Percentiles rank a stretch among this genome's conserved stretches.
Conservation (phyloP, 2,888 invertebrate genomes). For the Campaea margaritaria region DNA sequence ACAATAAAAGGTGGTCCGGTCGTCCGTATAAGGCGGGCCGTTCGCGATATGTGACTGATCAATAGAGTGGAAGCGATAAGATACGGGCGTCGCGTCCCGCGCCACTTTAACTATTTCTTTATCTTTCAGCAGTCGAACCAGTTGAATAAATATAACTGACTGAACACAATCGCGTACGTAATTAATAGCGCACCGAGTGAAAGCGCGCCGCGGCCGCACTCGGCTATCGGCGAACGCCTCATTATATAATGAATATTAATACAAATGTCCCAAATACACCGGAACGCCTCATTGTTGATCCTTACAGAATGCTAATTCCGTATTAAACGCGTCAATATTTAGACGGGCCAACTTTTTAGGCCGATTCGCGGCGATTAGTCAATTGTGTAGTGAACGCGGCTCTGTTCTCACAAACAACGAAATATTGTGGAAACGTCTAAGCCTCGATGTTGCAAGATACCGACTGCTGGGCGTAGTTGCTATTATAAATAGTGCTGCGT, state of each 20-base stretch:
- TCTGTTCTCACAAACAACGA: slow-evolving; percentile 50
- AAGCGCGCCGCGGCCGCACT: slow-evolving; percentile 68
- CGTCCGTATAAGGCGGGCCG: slow-evolving; percentile 80
- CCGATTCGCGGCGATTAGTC: slow-evolving; percentile 48
- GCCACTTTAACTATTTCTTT: slow-evolving; percentile 77
- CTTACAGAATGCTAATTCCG: slow-evolving; percentile 47
- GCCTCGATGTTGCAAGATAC: slow-evolving; percentile 45
- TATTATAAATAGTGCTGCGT: slow-evolving; percentile 44
- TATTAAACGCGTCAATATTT: slow-evolving; percentile 53
- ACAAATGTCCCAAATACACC: slow-evolving; percentile 76
- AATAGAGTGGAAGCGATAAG: slow-evolving; percentile 81
- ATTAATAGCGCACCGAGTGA: slow-evolving; percentile 80
- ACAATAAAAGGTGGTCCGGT: slow-evolving; percentile 78
- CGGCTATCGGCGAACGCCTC: slow-evolving; percentile 68
- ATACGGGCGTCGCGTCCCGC: slow-evolving; percentile 73
- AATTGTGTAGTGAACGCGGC: slow-evolving; percentile 48
- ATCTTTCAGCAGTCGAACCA: slow-evolving; percentile 80
- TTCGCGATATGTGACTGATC: slow-evolving; percentile 82
- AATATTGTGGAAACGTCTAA: slow-evolving; percentile 50
- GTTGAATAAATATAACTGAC: slow-evolving; percentile 81
- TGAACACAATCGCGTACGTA: slow-evolving; percentile 77
- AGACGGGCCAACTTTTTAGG: slow-evolving; percentile 44
- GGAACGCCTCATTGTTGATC: slow-evolving; percentile 60
- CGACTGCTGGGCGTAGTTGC: slow-evolving; percentile 41
- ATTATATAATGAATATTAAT: slow-evolving; percentile 83